Evolutionary conservation across 1,140 invertebrate species (phyloP), one percentile per base, ranked within the genome.

Genomic region (Solen grandis): DNA sequence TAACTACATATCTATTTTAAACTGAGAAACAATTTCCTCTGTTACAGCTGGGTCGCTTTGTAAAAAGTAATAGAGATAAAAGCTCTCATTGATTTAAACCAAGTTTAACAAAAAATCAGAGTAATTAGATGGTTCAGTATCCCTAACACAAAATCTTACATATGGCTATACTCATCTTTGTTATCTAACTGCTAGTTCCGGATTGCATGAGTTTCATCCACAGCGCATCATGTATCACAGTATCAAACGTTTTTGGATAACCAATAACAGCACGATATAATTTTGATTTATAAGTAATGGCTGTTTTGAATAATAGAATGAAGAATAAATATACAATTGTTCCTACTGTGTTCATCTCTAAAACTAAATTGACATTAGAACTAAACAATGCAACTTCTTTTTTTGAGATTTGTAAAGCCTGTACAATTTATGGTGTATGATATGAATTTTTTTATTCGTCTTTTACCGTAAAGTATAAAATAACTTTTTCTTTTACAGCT

Each of bases 301-400:
- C 27, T n/a, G n/a, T 69, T 68, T 31, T 78, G 63, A 13, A 78
- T 66, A 68, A 68, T 59, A 68, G 25, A 65, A 29, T 78, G 62
- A 29, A 78, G 36, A 33, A 68, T 33, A 41, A 78, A 78, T 36
- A 78, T 78, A 46, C 52, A 55, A 46, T 68, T 65, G 33, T 46
- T 38, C 2, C 63, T 59, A 25, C 41, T 65, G 33, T 63, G 36
- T 5, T 46, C 50, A 70, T 57, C 33, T 52, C 66, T 68, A 16
- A 78, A 76, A n/a, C 60, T 46, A 65, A 54, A 63, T 46, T 68
- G 75, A 36, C n/a, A n/a, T n/a, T n/a, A n/a, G n/a, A n/a, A n/a
- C n/a, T n/a, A n/a, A n/a, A n/a, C n/a, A n/a, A n/a, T n/a, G n/a
- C n/a, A n/a, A n/a, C n/a, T n/a, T n/a, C n/a, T n/a, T n/a, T n/a